Conservation (phyloP, 1,140 invertebrate genomes). For the Galleria mellonella region DNA sequence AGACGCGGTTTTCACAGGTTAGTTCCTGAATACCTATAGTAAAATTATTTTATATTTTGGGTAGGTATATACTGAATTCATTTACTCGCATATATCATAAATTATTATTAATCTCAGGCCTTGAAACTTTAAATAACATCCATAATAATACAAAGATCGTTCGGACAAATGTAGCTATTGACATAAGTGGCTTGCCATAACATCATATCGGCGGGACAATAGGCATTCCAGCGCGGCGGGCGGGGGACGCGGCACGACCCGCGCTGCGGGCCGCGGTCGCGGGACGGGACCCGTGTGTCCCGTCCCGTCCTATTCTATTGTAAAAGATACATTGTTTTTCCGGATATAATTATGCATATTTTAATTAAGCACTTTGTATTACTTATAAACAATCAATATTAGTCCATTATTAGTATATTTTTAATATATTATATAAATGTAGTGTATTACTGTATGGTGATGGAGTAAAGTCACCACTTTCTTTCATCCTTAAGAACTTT, state of each 20-base stretch:
- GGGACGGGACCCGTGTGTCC: constrained; percentile 20
- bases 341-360: constrained; percentile 9
- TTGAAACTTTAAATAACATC: constrained; percentile 5
- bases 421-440: too few species aligned
- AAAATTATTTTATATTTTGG: background rate
- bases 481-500: too few species aligned
- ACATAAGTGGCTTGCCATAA: constrained; percentile 46
- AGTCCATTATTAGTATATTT: too few species aligned
- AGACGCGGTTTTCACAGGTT: too few species aligned
- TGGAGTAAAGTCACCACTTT: too few species aligned
- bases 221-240: constrained; percentile 38
- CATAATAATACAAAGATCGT: constrained; percentile 8
- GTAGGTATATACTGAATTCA: background rate
- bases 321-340: constrained; percentile 19
- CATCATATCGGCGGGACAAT: constrained; percentile 55
- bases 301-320: constrained; percentile 28
- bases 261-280: constrained; percentile 1
- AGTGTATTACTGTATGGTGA: too few species aligned
- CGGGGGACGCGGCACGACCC: constrained; percentile 9
- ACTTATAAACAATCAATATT: too few species aligned
- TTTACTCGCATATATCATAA: too few species aligned
- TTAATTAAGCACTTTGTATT: too few species aligned
- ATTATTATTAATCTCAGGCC: background rate
- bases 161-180: constrained; percentile 40
- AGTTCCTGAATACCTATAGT: too few species aligned